Percentiles rank a stretch among this genome's conserved stretches.
phyloP scores from a whole-genome alignment of 2,797 vertebrate genomes.

The Prunella strophiata region DNA sequence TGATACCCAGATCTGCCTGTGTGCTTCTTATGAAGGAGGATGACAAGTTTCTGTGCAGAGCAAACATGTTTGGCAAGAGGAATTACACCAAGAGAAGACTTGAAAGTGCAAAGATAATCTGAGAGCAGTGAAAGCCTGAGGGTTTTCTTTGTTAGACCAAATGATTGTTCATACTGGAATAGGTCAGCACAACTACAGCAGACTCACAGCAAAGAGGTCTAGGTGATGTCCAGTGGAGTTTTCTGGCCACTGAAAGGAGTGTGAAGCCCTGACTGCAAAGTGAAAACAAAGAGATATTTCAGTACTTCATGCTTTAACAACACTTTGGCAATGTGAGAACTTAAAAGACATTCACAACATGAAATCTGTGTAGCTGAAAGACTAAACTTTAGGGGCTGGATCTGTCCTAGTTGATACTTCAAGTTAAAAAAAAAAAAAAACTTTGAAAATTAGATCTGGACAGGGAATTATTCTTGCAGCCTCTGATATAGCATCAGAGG shows the following conservation, averaged over 20 bases:
- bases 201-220: neutral
- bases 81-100: neutral
- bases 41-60: neutral
- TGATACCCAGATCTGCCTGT: neutral
- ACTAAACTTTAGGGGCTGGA: neutral
- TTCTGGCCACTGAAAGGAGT: neutral
- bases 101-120: neutral
- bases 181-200: neutral
- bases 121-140: neutral
- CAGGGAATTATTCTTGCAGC: neutral
- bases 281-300: neutral
- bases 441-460: neutral
- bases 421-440: neutral
- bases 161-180: neutral
- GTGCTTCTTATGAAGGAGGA: neutral
- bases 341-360: neutral
- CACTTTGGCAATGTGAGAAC: neutral
- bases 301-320: neutral
- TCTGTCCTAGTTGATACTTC: neutral
- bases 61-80: neutral
- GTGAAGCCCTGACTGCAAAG: neutral
- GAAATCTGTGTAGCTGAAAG: neutral
- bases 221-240: neutral
- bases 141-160: neutral
- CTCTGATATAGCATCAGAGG: fast-evolving